phyloP scores from a whole-genome alignment of 2,888 invertebrate genomes.

The Campoplex nolae region DNA sequence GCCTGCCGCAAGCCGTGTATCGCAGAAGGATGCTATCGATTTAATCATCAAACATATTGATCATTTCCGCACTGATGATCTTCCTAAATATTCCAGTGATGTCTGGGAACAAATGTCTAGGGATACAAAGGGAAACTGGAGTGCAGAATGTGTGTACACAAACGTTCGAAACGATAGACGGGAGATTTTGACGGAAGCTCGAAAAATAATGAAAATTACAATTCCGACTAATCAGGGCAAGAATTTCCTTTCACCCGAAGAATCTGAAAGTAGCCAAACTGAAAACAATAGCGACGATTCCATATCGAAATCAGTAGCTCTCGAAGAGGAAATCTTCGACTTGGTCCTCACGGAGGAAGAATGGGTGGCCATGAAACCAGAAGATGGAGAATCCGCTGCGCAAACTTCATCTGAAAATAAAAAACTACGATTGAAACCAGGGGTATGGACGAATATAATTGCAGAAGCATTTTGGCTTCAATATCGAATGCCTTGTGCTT shows the following conservation, averaged over 20 bases:
- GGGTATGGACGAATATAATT: conserved; percentile 50
- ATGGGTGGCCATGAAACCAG: conserved; percentile 52
- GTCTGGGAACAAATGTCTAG: conserved; percentile 4
- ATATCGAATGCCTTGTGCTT: conserved; percentile 53
- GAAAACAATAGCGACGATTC: neutral
- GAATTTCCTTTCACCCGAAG: neutral
- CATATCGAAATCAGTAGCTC: neutral
- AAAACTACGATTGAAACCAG: conserved; percentile 30
- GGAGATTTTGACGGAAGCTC: conserved; percentile 1
- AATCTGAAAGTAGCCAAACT: neutral
- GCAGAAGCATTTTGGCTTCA: conserved; percentile 46
- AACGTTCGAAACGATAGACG: conserved; percentile 21
- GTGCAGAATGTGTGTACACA: conserved; percentile 11
- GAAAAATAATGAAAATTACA: neutral
- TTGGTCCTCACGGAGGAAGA: conserved; percentile 38
- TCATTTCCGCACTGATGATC: neutral
- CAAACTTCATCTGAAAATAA: neutral
- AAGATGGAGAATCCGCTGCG: neutral
- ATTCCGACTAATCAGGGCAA: neutral
- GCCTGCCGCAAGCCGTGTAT: neutral
- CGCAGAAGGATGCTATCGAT: neutral
- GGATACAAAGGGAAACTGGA: neutral
- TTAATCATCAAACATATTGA: neutral
- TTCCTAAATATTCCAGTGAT: neutral
- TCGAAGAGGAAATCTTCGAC: conserved; percentile 20